Percentiles rank a stretch among this genome's conserved stretches.
phyloP scores from a whole-genome alignment of 2,797 vertebrate species.

The Mallotus villosus region DNA sequence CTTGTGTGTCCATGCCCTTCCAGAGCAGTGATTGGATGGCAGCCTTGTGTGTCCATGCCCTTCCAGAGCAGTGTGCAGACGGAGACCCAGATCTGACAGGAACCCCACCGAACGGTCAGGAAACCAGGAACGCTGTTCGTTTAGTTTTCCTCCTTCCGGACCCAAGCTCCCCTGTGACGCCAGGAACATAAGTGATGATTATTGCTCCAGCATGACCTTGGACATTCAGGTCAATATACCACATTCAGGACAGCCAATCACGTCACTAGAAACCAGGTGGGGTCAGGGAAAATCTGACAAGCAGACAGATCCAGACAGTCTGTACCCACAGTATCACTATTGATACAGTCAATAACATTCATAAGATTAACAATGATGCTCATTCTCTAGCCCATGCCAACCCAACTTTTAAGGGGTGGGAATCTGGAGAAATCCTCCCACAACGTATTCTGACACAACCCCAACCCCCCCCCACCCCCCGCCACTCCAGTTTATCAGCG shows the following conservation, averaged over 20 bases:
- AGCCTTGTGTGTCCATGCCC: too few species aligned
- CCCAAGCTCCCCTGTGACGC: not conserved
- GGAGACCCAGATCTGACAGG: not conserved
- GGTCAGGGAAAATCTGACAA: too few species aligned
- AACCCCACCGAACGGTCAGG: not conserved
- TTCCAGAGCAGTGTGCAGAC: not conserved
- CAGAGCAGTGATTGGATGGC: not conserved
- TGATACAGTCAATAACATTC: not conserved
- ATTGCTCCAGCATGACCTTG: not conserved
- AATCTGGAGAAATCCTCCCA: conserved; percentile 31
- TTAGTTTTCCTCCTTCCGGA: not conserved
- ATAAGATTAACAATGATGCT: not conserved
- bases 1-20: not conserved
- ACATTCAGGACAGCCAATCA: not conserved
- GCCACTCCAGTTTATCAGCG: conserved; percentile 20
- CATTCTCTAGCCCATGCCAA: not conserved
- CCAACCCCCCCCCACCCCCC: conserved; percentile 18
- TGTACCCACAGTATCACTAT: not conserved
- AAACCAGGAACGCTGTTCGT: not conserved
- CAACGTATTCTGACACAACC: conserved; percentile 6
- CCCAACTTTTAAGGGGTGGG: conserved; percentile 10
- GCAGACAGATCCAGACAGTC: not conserved
- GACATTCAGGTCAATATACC: not conserved
- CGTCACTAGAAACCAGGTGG: not conserved
- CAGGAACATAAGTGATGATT: not conserved